Base-by-base conservation (phyloP, 2,888 invertebrate species). In the Campopleginae sp. region DNA sequence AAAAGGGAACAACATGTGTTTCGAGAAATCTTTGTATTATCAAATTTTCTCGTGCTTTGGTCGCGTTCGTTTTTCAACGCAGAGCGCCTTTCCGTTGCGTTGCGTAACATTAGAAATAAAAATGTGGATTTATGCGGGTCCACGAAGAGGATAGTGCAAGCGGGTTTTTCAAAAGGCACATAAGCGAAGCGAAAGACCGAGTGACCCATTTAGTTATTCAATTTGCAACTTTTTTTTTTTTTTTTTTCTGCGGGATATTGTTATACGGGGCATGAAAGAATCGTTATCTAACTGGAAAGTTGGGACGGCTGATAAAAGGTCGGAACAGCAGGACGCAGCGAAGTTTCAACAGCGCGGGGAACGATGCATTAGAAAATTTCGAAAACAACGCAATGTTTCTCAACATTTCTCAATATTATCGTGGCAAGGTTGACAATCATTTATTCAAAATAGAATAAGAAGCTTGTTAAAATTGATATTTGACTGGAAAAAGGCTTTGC, bases 121-220 rank as follows among this genome's bases (percentile, higher is more conserved):
- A 75, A 27, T 77, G 71, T 2, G 17, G 17, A 75, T 80, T 82
- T 77, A 86, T 86, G 86, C 86, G 87, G 86, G 87, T 86, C 76
- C 82, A 74, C 27, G 75, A 68, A 51, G 78, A 77, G 14, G 27
- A 58, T 58, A 23, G 23, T 14, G 58, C 58, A 58, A 58, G 58
- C 58, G 58, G 27, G 14, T 27, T 58, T 58, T 58, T 58, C 27
- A 48, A 12, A 58, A 38, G 33, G 63, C 42, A 38, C 42, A 42
- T 42, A n/a, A n/a, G 65, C 19, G 38, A 42, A 38, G 42, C 38
- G 65, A 58, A 54, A 58, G 58, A 58, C 2, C 27, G 27, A 58
- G 23, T 27, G 44, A 27, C 27, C 27, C 46, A 42, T 42, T 44
- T 68, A 27, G 17, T 68, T 1, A 27, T 44, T 68, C 27, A 17